Evolutionary conservation across 2,113 vertebrate species (phyloP), one percentile per base, ranked within the genome.

Genomic region (Malaclemys terrapin): DNA sequence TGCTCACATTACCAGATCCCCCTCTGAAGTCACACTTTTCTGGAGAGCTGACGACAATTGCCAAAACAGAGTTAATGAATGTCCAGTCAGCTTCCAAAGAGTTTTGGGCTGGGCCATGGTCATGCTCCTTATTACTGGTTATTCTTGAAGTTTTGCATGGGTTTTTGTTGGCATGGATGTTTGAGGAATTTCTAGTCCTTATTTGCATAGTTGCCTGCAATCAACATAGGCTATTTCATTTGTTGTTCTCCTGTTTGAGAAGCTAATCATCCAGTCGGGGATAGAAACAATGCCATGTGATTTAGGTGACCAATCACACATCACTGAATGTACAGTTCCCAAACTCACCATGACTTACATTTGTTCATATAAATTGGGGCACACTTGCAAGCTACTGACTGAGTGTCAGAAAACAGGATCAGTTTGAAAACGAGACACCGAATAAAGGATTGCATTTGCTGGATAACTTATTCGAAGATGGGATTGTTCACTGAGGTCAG

Each of bases 401-500:
- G n/a, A 88, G n/a, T 24, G 50, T 29, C 82, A 89, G 35, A 80
- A 90, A 89, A 3, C 7, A 2, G 75, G 29, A 62, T 13, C 35
- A 20, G 31, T 1, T n/a, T 27, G 69, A 10, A 92, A 82, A 82
- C 4, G 5, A 72, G 85, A 83, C 14, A 20, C 25, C 14, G 0
- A 0, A 27, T 45, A 78, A 47, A 25, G 42, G 24, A 42, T 42
- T 78, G 25, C 75, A 27, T 25, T 27, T 25, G 5, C 52, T 65
- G 80, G 42, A 10, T 72, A 5, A 90, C 84, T 92, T 57, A 76
- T 82, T 82, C 42, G 45, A 88, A 12, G 0, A 1, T 22, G 22
- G 38, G 11, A 49, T 1, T 5, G 9, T 3, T 47, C 2, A 6
- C 47, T 0, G 0, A 87, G 81, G 62, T 79, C 79, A 35, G 0